Evolutionary conservation across 2,888 invertebrate species (phyloP), one percentile per base, ranked within the genome.

Genomic region (Balanococcus diminutus): DNA sequence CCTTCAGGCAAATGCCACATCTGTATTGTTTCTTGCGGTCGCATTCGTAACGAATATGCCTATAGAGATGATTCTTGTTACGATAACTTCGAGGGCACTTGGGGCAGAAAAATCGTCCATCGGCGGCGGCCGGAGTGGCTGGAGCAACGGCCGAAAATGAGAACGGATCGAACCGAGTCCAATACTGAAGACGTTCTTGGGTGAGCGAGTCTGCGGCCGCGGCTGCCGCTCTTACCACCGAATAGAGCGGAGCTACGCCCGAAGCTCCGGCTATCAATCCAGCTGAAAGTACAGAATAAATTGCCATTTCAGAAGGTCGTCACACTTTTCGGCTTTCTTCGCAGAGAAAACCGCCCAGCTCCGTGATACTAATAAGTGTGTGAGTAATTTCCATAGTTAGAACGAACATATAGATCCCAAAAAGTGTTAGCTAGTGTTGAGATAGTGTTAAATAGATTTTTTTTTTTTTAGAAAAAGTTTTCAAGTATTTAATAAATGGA

Each of bases 11-110:
- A 42, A 90, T 88, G 6, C 88, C 88, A 87, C 90, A 91, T 79
- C 89, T 90, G 87, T 90, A 90, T 85, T 90, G 89, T 1, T 90
- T 91, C 16, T 89, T 89, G 72, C 90, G 89, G 31, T 90, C 90
- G 86, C 91, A 91, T 86, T 90, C 90, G 84, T 90, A 89, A 9
- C 89, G 89, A 14, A 90, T 87, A 86, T 90, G 90, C 3, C 87
- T 85, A 32, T 87, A 87, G 67, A 87, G 81, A 19, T 87, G 87
- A 86, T 87, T 87, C 81, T 87, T 82, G 79, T 87, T 88, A 25
- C 88, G 84, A 86, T 88, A 88, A 46, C 87, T 88, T 72, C 88
- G 87, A 11, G 87, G 87, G 51, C 88, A 88, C 36, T 88, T 88
- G 19, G 87, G 86, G 46, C 88, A 88, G 25, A 87, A 86, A 75